Percentiles rank a stretch among this genome's conserved stretches.
Conservation (phyloP, 2,888 invertebrate species). For the Heliconius ismenius region DNA sequence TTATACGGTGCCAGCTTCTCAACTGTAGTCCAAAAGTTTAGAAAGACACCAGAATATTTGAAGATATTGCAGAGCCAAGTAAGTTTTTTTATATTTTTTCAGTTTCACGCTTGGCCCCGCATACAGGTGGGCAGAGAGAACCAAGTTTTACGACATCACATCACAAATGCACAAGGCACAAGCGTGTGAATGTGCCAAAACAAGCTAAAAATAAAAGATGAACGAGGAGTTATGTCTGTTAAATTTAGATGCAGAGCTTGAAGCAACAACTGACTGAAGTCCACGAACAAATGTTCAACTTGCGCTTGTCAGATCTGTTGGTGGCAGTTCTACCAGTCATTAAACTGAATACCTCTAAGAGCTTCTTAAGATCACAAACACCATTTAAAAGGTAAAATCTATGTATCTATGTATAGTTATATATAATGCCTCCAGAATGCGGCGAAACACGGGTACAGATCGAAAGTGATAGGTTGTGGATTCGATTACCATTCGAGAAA, state of each 20-base stretch:
- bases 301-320: not conserved
- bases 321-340: not conserved
- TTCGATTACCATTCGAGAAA: too few species aligned
- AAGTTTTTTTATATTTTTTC: not conserved
- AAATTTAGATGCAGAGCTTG: not conserved
- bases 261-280: not conserved
- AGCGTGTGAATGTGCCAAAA: too few species aligned
- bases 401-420: too few species aligned
- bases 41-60: slow-evolving; percentile 50
- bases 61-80: slow-evolving; percentile 48
- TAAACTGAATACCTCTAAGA: not conserved
- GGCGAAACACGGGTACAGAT: too few species aligned
- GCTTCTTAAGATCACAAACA: not conserved
- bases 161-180: not conserved
- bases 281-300: not conserved
- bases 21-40: slow-evolving; percentile 46
- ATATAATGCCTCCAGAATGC: too few species aligned
- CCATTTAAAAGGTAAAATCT: not conserved
- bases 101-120: not conserved
- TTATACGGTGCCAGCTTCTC: slow-evolving; percentile 48
- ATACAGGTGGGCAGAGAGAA: not conserved
- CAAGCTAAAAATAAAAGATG: not conserved
- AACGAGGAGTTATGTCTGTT: not conserved
- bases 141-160: not conserved
- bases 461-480: too few species aligned